Percentiles rank a stretch among this genome's conserved stretches.
These are phyloP conservation scores for Bimastos eiseni DNA, from an alignment of 2,888 invertebrate genomes.

Conservation along the genomic window DNA sequence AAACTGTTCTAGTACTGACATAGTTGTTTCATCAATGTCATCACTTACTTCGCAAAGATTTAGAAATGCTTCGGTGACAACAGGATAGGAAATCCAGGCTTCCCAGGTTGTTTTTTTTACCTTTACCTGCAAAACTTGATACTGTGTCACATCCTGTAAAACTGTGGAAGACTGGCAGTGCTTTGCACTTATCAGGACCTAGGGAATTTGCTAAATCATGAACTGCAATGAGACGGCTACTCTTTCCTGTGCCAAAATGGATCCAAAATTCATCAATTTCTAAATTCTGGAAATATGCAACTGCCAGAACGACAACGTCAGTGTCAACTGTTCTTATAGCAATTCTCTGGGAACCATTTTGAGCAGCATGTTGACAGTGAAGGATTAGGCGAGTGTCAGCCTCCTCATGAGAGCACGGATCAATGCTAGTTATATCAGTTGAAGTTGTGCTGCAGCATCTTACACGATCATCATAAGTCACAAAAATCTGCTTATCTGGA, in stretches of 20 bases:
- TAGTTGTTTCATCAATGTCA: no score
- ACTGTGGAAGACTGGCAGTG: background rate
- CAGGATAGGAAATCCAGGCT: slow-evolving; percentile 2
- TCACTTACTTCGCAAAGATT: background rate
- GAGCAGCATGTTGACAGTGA: background rate
- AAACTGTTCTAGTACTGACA: no score
- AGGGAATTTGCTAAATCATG: background rate
- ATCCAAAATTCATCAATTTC: slow-evolving; percentile 17
- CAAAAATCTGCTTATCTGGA: no score
- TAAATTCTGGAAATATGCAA: background rate
- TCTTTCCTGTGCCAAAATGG: slow-evolving; percentile 19
- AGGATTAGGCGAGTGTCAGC: no score
- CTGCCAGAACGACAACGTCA: slow-evolving; percentile 24
- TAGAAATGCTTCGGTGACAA: background rate
- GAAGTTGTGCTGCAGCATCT: background rate
- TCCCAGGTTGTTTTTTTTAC: slow-evolving; percentile 14
- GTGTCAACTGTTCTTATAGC: slow-evolving; percentile 25
- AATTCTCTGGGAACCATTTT: background rate
- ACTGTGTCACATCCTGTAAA: slow-evolving; percentile 20
- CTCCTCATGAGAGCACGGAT: slow-evolving; percentile 20
- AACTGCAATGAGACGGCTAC: background rate
- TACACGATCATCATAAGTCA: background rate
- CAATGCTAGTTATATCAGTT: slow-evolving; percentile 1
- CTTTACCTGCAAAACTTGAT: slow-evolving; percentile 9
- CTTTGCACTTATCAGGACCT: no score